A percentile compares a stretch with the other conserved stretches of the same genome.
Conservation (phyloP, 92 coral and sea anemone species). For the Blastomussa wellsi region DNA sequence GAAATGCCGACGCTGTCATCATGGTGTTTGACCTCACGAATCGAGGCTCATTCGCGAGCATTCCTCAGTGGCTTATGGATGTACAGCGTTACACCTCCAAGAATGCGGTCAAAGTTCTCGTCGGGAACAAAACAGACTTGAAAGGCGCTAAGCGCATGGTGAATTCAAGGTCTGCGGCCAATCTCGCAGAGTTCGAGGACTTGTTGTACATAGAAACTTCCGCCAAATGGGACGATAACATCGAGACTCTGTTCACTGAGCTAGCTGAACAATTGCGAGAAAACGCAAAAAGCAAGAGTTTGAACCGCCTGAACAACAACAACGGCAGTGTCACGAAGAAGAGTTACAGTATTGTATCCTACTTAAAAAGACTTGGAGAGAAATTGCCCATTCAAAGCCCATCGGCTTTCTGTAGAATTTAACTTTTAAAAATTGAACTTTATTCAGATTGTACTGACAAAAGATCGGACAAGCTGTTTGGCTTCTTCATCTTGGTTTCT, state of each 20-base stretch:
- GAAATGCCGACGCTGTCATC: constrained; percentile 98
- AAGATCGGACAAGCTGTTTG: background rate
- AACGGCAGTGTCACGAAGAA: constrained; percentile 30
- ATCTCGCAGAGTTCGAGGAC: constrained; percentile 97
- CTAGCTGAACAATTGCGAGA: constrained; percentile 94
- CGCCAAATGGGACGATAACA: constrained; percentile 98
- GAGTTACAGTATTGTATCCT: constrained; percentile 46
- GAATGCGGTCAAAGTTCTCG: constrained; percentile 86
- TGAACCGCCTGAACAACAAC: constrained; percentile 35
- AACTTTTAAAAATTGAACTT: constrained; percentile 1
- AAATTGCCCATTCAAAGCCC: constrained; percentile 57
- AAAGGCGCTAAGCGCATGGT: constrained; percentile 87
- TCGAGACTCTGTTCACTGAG: constrained; percentile 85
- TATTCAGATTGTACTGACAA: background rate
- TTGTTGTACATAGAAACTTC: constrained; percentile 93
- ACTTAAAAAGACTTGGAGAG: constrained; percentile 58
- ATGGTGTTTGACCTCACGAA: constrained; percentile 95
- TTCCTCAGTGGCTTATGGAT: constrained; percentile 96
- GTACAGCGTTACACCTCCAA: constrained; percentile 81
- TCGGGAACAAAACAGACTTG: constrained; percentile 98
- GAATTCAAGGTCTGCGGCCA: constrained; percentile 92
- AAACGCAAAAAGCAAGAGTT: constrained; percentile 71
- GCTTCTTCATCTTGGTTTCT: background rate
- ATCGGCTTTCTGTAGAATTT: constrained; percentile 52
- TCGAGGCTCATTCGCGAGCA: constrained; percentile 94